phyloP scores from a whole-genome alignment of 1,140 invertebrate species.

The Drosophila chauvacae region DNA sequence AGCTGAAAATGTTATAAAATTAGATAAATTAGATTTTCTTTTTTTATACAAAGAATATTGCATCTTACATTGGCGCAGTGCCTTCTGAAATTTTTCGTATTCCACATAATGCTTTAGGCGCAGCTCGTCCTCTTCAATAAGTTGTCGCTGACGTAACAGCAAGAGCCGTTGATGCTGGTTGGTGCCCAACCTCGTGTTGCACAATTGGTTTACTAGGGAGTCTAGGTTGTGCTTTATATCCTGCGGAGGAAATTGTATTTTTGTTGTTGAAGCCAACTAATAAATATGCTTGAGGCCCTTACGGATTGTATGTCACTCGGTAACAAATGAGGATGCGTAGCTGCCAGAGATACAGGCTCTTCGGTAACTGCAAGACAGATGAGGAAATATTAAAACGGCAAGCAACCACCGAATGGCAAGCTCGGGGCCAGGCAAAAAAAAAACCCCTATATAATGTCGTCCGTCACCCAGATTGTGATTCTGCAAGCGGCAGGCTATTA shows the following conservation, averaged over 20 bases:
- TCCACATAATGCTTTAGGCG: constrained; percentile 84
- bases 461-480: too few relatives aligned
- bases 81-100: constrained; percentile 84
- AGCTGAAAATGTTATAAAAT: constrained; percentile 48
- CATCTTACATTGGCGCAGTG: constrained; percentile 76
- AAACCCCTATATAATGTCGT: too few relatives aligned
- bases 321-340: constrained; percentile 80
- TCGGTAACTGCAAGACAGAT: constrained; percentile 60
- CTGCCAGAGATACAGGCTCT: constrained; percentile 78
- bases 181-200: constrained; percentile 79
- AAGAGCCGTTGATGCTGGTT: constrained; percentile 81
- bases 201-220: constrained; percentile 78
- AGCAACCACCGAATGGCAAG: background rate
- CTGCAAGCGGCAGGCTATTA: too few relatives aligned
- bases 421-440: background rate
- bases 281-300: constrained; percentile 19
- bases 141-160: constrained; percentile 80
- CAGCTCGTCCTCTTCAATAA: constrained; percentile 84
- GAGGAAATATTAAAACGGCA: background rate
- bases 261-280: background rate
- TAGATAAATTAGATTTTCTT: background rate
- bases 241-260: constrained; percentile 21
- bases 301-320: constrained; percentile 83
- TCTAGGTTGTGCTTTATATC: constrained; percentile 84
- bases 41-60: background rate